Percentiles rank a stretch among this genome's conserved stretches.
Evolutionary conservation across 1,140 invertebrate genomes (phyloP).

Genomic region (Zaprionus vittiger): DNA sequence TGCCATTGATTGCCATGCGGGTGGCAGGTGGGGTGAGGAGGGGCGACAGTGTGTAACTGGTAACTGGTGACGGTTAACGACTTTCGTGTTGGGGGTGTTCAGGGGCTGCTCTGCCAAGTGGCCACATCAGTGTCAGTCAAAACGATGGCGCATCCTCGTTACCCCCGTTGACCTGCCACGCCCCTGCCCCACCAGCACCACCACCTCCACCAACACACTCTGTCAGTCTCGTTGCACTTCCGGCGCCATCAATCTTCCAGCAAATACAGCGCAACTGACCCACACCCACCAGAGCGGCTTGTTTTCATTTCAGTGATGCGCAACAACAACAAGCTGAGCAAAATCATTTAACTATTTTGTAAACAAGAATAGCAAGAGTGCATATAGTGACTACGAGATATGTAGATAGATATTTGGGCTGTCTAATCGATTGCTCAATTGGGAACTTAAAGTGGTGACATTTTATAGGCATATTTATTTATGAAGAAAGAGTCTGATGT

Average conservation of each 20-base stretch:
- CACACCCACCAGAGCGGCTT: slow-evolving; percentile 29
- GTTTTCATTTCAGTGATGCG: slow-evolving; percentile 39
- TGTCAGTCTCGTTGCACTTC: slow-evolving; percentile 42
- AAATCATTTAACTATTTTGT: not conserved
- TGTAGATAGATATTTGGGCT: too few species aligned
- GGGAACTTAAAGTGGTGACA: too few species aligned
- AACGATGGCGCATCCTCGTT: slow-evolving; percentile 54
- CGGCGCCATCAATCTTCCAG: slow-evolving; percentile 71
- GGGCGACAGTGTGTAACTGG: not conserved
- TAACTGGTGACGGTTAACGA: slow-evolving; percentile 1
- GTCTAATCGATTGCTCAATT: too few species aligned
- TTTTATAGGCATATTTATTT: too few species aligned
- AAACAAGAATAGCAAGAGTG: not conserved
- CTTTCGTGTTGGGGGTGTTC: not conserved
- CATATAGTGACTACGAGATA: too few species aligned
- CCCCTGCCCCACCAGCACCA: not conserved
- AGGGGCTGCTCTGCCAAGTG: slow-evolving; percentile 38
- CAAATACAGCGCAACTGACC: slow-evolving; percentile 33
- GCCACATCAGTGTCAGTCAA: slow-evolving; percentile 56
- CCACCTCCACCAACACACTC: not conserved
- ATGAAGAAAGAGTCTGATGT: too few species aligned
- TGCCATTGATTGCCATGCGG: slow-evolving; percentile 27
- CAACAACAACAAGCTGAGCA: not conserved
- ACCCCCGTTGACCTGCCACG: not conserved
- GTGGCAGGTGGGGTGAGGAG: not conserved